Percentiles rank a stretch among this genome's conserved stretches.
Evolutionary conservation across 2,113 vertebrate genomes (phyloP).

Genomic region (Serinus canaria): DNA sequence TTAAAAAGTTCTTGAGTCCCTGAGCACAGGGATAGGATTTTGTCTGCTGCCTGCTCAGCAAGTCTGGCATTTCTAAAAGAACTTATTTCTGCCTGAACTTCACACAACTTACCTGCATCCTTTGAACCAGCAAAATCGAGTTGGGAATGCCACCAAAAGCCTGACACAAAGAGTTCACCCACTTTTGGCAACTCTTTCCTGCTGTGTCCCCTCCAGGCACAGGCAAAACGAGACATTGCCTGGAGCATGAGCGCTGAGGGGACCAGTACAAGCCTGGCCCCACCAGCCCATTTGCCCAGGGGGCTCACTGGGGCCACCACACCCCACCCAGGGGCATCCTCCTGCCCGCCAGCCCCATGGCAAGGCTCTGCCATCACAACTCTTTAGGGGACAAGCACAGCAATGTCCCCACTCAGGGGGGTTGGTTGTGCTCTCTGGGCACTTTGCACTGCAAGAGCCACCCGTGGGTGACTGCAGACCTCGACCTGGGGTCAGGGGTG

Average conservation of each 20-base stretch:
- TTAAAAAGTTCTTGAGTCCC: neutral
- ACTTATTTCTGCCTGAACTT: neutral
- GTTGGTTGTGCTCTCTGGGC: accelerated
- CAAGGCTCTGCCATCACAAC: neutral
- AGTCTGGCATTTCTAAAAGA: neutral
- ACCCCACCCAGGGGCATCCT: neutral
- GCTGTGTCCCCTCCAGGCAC: neutral
- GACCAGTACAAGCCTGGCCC: neutral
- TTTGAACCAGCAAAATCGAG: neutral
- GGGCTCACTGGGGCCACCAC: neutral
- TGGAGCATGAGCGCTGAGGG: neutral
- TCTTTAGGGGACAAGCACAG: neutral
- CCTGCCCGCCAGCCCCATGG: neutral
- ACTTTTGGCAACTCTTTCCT: neutral
- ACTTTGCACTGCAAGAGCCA: neutral
- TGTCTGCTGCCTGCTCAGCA: neutral
- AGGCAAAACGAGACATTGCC: neutral
- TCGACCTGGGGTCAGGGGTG: accelerated
- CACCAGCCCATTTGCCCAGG: neutral
- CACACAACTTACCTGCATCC: neutral
- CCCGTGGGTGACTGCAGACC: neutral
- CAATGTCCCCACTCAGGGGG: neutral
- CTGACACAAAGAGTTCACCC: neutral
- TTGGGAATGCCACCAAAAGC: neutral
- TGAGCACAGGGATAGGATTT: neutral